These are phyloP conservation scores for Caenorhabditis becei DNA, from an alignment of 2,888 invertebrate species.

Conservation along the genomic window DNA sequence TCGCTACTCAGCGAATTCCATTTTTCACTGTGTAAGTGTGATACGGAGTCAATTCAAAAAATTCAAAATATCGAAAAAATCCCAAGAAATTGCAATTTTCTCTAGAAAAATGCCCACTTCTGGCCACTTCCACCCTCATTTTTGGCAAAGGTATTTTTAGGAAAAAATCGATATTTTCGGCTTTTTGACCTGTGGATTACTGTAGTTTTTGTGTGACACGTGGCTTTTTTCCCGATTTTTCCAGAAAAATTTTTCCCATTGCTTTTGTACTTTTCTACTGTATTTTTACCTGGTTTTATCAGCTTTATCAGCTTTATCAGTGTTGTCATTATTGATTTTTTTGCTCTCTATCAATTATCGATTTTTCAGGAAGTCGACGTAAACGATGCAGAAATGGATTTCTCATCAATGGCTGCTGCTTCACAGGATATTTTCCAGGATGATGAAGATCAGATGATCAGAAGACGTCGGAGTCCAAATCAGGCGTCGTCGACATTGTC, in stretches of 20 bases:
- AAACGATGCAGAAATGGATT: slow-evolving; percentile 55
- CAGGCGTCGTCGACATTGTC: slow-evolving; percentile 50
- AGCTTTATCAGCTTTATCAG: neutral
- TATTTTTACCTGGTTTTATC: too few species aligned
- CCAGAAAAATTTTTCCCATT: too few species aligned
- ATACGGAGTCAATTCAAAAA: too few species aligned
- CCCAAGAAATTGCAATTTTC: too few species aligned
- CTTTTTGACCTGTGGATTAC: neutral
- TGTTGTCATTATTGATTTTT: neutral
- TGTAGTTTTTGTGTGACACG: neutral
- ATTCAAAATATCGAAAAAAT: too few species aligned
- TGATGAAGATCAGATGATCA: slow-evolving; percentile 17
- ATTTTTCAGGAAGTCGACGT: slow-evolving; percentile 42
- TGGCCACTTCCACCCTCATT: slow-evolving; percentile 1
- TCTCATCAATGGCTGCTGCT: slow-evolving; percentile 51
- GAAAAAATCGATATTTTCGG: neutral
- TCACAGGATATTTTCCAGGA: slow-evolving; percentile 40
- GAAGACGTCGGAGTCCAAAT: slow-evolving; percentile 51
- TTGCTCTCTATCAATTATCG: neutral
- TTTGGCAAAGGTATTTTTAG: neutral
- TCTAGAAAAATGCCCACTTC: neutral
- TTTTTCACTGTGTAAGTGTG: too few species aligned
- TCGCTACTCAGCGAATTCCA: too few species aligned
- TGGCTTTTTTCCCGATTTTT: too few species aligned
- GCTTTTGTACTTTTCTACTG: too few species aligned